Percentiles rank a stretch among this genome's conserved stretches.
Evolutionary conservation across 1,140 invertebrate genomes (phyloP).

Genomic region (Heliothis virescens): DNA sequence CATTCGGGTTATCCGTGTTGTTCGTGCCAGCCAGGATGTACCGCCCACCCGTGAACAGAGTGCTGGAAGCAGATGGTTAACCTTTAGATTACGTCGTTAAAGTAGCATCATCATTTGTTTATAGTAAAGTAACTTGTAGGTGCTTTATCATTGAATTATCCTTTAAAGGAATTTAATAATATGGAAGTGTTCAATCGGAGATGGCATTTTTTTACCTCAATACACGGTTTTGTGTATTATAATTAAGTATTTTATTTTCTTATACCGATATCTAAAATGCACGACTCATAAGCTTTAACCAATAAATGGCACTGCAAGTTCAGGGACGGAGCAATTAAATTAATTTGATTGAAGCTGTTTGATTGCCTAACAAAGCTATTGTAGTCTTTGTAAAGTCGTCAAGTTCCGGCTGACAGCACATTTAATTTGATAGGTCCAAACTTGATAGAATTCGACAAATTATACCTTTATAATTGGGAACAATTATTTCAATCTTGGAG

Average conservation of each 20-base stretch:
- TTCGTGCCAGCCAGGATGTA: conserved; percentile 76
- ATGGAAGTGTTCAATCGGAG: too few relatives aligned
- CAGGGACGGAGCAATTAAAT: neutral
- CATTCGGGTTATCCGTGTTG: conserved; percentile 68
- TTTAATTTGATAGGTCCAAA: neutral
- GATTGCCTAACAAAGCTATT: neutral
- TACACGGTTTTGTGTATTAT: too few relatives aligned
- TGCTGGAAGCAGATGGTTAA: conserved; percentile 63
- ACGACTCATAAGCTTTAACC: neutral
- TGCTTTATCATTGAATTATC: too few relatives aligned
- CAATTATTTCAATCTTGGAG: too few relatives aligned
- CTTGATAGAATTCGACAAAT: neutral
- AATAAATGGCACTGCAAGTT: neutral
- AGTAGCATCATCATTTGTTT: neutral
- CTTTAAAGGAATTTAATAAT: too few relatives aligned
- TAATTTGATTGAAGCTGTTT: neutral
- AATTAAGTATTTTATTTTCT: too few relatives aligned
- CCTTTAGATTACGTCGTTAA: neutral
- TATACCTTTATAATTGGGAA: neutral
- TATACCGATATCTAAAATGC: too few relatives aligned
- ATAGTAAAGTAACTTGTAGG: neutral
- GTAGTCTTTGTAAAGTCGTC: neutral
- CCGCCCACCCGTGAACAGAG: conserved; percentile 71
- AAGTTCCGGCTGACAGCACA: conserved; percentile 10
- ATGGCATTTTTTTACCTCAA: too few relatives aligned